phyloP scores from a whole-genome alignment of 2,888 invertebrate genomes.

The Thymelicus lineola region DNA sequence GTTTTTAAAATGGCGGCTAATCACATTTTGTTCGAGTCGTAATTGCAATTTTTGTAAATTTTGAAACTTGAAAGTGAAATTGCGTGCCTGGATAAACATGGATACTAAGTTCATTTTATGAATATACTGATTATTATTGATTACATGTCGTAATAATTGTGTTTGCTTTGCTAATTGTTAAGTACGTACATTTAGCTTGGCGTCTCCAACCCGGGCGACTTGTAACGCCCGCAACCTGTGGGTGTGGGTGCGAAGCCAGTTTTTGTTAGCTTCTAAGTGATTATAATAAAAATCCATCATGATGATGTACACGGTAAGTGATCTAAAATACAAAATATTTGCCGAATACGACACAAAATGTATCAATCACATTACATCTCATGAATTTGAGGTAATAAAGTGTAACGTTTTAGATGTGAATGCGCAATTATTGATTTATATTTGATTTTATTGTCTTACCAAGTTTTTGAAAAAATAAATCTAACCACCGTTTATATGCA shows the following conservation, averaged over 20 bases:
- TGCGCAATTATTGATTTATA: too few relatives aligned
- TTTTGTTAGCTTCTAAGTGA: slow-evolving; percentile 53
- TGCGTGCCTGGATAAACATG: background rate
- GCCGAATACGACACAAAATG: too few relatives aligned
- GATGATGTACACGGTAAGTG: slow-evolving; percentile 82
- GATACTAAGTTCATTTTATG: background rate
- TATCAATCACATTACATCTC: too few relatives aligned
- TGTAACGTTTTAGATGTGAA: too few relatives aligned
- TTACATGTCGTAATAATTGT: background rate
- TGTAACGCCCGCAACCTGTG: slow-evolving; percentile 8
- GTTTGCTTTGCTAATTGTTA: background rate
- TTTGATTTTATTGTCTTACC: too few relatives aligned
- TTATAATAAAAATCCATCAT: slow-evolving; percentile 57
- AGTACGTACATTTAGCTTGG: background rate
- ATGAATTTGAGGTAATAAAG: too few relatives aligned
- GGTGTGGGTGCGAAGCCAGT: background rate
- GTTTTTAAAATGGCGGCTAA: slow-evolving; percentile 61
- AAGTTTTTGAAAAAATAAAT: too few relatives aligned
- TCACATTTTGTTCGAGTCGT: slow-evolving; percentile 52
- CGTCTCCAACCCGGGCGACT: slow-evolving; percentile 5
- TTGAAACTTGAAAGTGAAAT: background rate
- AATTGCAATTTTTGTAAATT: slow-evolving; percentile 9
- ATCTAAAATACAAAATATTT: background rate
- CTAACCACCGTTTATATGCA: too few relatives aligned
- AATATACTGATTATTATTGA: background rate